Percentiles rank a stretch among this genome's conserved stretches.
phyloP scores from a whole-genome alignment of 2,113 vertebrate genomes.

The Andinoacara biseriatus region DNA sequence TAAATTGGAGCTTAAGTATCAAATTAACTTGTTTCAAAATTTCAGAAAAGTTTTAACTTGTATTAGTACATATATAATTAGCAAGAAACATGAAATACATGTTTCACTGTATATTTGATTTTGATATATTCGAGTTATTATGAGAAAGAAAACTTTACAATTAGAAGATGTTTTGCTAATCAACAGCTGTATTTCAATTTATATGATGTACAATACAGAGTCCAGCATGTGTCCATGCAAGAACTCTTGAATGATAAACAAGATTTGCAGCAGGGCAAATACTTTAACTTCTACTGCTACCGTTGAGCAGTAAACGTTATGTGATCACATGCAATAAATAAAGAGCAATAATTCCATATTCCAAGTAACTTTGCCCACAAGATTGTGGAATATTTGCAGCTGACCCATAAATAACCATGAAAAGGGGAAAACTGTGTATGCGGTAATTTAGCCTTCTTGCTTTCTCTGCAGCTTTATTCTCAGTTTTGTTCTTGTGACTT shows the following conservation, averaged over 20 bases:
- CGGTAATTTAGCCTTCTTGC: neutral
- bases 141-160: neutral
- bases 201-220: neutral
- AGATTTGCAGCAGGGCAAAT: neutral
- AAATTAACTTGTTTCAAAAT: no score
- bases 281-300: neutral
- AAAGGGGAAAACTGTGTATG: neutral
- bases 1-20: neutral
- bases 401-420: neutral
- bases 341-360: neutral
- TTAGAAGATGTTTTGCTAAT: no score
- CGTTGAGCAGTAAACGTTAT: neutral
- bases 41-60: neutral
- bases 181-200: neutral
- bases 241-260: neutral
- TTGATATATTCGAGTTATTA: neutral
- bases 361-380: conserved; percentile 1
- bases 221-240: neutral
- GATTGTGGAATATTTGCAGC: conserved; percentile 8
- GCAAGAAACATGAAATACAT: neutral
- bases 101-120: neutral
- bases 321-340: conserved; percentile 16
- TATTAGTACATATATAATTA: neutral
- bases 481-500: neutral
- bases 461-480: neutral